These are phyloP conservation scores for Thamnophis elegans DNA, from an alignment of 2,797 vertebrate genomes.

Conservation along the genomic window DNA sequence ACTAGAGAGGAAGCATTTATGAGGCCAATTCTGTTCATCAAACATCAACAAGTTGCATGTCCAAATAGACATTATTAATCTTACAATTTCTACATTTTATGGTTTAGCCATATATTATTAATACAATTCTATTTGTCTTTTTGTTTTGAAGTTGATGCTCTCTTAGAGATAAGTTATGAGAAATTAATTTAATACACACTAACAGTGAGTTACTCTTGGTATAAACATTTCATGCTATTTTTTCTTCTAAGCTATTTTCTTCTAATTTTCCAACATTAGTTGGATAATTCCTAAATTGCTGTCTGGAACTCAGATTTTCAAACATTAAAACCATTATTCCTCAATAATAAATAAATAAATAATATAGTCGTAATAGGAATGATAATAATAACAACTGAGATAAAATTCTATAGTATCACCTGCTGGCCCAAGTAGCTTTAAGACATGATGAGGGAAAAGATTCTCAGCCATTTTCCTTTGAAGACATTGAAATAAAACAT, in stretches of 20 bases:
- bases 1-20: not conserved
- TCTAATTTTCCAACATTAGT: not conserved
- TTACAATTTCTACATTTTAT: not conserved
- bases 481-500: not conserved
- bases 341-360: not conserved
- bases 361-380: not conserved
- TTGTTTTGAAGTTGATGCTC: not conserved
- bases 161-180: slow-evolving; percentile 1
- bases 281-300: not conserved
- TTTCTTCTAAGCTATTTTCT: not conserved
- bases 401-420: not conserved
- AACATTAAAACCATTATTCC: not conserved
- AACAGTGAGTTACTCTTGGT: not conserved
- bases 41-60: not conserved
- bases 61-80: slow-evolving; percentile 6
- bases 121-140: not conserved
- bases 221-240: not conserved
- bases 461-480: not conserved
- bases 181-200: slow-evolving; percentile 9
- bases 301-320: not conserved
- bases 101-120: not conserved
- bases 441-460: not conserved
- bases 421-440: not conserved
- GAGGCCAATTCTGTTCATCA: not conserved
- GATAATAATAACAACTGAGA: not conserved